Evolutionary conservation across 2,888 invertebrate genomes (phyloP).

Genomic region (Acanthoscelides obtectus): DNA sequence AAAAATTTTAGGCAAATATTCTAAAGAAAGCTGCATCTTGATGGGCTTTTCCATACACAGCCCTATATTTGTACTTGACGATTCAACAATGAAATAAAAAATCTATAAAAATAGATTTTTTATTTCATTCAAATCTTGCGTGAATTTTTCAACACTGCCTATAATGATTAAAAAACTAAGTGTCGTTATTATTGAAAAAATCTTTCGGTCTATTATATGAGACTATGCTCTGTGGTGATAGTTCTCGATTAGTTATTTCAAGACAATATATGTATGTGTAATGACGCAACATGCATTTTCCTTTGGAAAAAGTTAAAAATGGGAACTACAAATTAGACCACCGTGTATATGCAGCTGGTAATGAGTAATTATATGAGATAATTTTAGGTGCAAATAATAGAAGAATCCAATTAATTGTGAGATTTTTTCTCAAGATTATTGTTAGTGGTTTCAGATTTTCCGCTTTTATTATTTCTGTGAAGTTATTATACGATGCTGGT

Average conservation of each 20-base stretch:
- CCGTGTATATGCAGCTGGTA: background rate
- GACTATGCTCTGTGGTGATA: background rate
- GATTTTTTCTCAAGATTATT: background rate
- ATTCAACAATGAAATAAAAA: no score
- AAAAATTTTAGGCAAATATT: no score
- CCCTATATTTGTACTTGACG: no score
- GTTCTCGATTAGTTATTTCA: background rate
- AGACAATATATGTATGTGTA: no score
- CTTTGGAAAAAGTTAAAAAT: background rate
- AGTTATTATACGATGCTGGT: background rate
- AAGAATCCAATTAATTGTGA: background rate
- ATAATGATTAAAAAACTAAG: no score
- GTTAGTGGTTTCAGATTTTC: background rate
- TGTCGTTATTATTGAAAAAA: no score
- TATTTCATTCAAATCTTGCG: no score
- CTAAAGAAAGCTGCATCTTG: no score
- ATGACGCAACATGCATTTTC: slow-evolving; percentile 8
- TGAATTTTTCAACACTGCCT: no score
- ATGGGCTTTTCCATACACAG: no score
- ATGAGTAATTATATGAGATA: background rate
- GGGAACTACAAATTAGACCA: background rate
- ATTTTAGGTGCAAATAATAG: background rate
- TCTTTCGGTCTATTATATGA: no score
- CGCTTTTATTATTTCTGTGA: slow-evolving; percentile 1
- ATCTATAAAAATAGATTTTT: no score